Base-by-base conservation (phyloP, 2,888 invertebrate species). In the Eulithis prunata region DNA sequence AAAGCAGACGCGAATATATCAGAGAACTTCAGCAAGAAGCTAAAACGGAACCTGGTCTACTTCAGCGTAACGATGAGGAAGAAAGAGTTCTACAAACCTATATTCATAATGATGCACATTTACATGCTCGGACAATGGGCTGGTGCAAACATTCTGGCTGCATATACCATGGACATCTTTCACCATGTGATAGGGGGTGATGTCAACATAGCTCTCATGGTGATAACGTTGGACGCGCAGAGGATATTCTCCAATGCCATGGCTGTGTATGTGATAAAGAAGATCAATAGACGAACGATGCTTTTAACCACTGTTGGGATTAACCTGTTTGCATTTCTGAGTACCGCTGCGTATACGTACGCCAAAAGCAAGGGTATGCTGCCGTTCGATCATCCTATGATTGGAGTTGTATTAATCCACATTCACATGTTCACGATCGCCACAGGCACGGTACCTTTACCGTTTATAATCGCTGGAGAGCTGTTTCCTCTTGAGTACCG, bases 391-490 rank as follows among this genome's bases (percentile, higher is more conserved):
- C 78, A 83, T 63, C 83, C 86, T 0, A 64, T 75, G 38, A 79
- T 87, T n/a, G 88, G 88, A 11, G 71, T 85, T 0, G 59, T 72
- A 2, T 71, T 88, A 13, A 71, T 87, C 13, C 85, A 85, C 64
- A 63, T 84, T 1, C 89, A 95, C 70, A 94, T 94, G 74, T 87
- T 92, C 11, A 93, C 94, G 14, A 88, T 94, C 21, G 90, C 93
- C 1, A 87, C 94, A 6, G 95, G 96, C 0, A 85, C 94, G 3
- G 88, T 94, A 0, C 95, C 95, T 0, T 77, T 96, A 56, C 95
- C 96, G 0, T 96, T 95, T 89, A 94, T 95, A 10, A 94, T 96
- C 82, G 94, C 95, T 69, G 95, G 95, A 0, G 96, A 96, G 80
- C 82, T 96, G 0, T 96, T 95, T 73, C 93, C 95, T 4, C 87